Percentiles rank a stretch among this genome's conserved stretches.
Evolutionary conservation across 2,888 invertebrate species (phyloP).

Genomic region (Candidula unifasciata): DNA sequence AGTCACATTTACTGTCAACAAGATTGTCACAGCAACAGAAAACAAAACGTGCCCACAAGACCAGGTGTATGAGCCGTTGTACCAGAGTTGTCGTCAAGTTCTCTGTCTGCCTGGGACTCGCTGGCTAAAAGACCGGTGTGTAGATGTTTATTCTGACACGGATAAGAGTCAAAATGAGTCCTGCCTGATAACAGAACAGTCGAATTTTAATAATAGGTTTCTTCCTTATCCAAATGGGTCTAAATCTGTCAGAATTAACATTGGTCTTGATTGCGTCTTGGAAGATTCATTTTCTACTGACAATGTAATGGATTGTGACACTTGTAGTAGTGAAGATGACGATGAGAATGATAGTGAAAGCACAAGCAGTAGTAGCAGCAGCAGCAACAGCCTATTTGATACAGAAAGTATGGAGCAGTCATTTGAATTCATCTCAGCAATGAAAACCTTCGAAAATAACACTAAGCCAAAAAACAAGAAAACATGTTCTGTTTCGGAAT

Average conservation of each 20-base stretch:
- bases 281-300: background rate
- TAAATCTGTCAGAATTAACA: slow-evolving; percentile 12
- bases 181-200: background rate
- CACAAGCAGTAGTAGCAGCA: background rate
- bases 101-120: background rate
- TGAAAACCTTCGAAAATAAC: too few species aligned
- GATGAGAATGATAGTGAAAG: background rate
- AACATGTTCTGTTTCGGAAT: background rate
- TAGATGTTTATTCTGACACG: background rate
- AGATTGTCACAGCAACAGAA: background rate
- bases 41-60: slow-evolving; percentile 22
- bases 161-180: background rate
- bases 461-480: background rate
- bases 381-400: too few species aligned
- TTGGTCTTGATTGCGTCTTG: slow-evolving; percentile 10
- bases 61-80: slow-evolving; percentile 17
- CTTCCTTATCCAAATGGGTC: background rate
- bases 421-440: too few species aligned
- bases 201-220: background rate
- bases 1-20: background rate
- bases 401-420: too few species aligned
- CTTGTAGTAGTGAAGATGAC: background rate
- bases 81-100: background rate
- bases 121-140: background rate
- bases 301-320: background rate